Conservation (phyloP, 2,113 vertebrate genomes). For the Leptobrachium ailaonicum region DNA sequence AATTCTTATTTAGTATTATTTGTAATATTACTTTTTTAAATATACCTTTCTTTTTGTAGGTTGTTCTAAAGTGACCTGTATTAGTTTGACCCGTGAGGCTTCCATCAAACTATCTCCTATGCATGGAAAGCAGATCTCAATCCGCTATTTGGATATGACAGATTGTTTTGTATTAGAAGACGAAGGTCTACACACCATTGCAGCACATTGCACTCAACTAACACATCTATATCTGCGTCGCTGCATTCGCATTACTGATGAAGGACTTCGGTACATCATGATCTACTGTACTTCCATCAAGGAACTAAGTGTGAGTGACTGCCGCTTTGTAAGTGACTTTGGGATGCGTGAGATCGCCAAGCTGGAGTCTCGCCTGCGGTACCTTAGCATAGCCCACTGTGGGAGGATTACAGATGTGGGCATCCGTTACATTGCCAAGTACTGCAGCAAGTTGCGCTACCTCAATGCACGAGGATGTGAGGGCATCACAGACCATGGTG, state of each 20-base stretch:
- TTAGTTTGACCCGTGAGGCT: conserved; percentile 89
- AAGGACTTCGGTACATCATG: conserved; percentile 90
- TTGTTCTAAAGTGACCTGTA: conserved; percentile 97
- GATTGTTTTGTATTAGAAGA: conserved; percentile 96
- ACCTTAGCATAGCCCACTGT: conserved; percentile 96
- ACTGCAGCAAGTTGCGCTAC: conserved; percentile 95
- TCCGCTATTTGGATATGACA: conserved; percentile 94
- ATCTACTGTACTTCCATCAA: conserved; percentile 87
- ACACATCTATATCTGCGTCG: conserved; percentile 96
- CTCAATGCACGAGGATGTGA: conserved; percentile 95
- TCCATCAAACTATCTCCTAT: conserved; percentile 85
- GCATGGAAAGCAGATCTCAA: conserved; percentile 92
- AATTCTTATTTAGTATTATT: too few relatives aligned
- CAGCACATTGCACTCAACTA: conserved; percentile 92
- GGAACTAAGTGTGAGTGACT: conserved; percentile 96
- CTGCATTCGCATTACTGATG: conserved; percentile 90
- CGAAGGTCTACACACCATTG: conserved; percentile 92
- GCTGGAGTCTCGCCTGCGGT: conserved; percentile 88
- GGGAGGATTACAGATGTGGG: conserved; percentile 93
- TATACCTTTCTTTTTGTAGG: conserved; percentile 66
- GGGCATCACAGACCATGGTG: conserved; percentile 94
- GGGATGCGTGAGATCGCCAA: conserved; percentile 93
- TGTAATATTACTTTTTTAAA: not conserved
- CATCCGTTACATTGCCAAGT: conserved; percentile 92
- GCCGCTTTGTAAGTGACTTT: conserved; percentile 90